Evolutionary conservation across 2,797 vertebrate genomes (phyloP), one percentile per base, ranked within the genome.

Genomic region (Apodemus agrarius): DNA sequence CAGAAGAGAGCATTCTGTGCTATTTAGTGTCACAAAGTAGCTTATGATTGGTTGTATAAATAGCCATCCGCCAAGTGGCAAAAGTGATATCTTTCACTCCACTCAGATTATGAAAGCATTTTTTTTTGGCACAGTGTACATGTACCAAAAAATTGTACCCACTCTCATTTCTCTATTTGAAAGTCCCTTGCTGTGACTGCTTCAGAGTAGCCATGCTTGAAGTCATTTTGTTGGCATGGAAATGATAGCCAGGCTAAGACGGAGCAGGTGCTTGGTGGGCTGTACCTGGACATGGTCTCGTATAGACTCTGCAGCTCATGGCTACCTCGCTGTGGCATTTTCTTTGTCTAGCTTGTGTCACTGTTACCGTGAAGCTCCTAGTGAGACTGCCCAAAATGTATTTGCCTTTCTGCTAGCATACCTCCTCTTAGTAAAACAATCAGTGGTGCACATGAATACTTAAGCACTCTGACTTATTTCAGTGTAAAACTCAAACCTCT

Each of bases 151-250:
- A 84, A 78, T 83, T 85, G n/a, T 81, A 74, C 3, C 61, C 49
- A 57, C 26, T 86, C 88, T 54, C 92, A 24, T 37, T 74, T 90
- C 72, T 24, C 6, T 78, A 13, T 81, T 49, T 31, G 31, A 29
- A 1, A 6, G 2, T 1, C 24, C 6, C 86, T 93, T 91, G 65
- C 82, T 67, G 65, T 93, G 43, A 82, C n/a, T 87, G 75, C 82
- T 93, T 17, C 43, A 52, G 31, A 78, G 57, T 63, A 89, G 16
- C 49, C 82, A 61, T 14, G 57, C 34, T 67, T 59, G 75, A 86
- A 95, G 88, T 75, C 14, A 83, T 72, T 88, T 94, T 92, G 22
- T 63, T 76, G 54, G 72, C 61, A 74, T 21, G 92, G 75, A 89
- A 63, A 78, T 61, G 61, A 91, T 63, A 95, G 79, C 34, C 54